Conservation (phyloP, 2,113 vertebrate genomes). For the Egretta garzetta region DNA sequence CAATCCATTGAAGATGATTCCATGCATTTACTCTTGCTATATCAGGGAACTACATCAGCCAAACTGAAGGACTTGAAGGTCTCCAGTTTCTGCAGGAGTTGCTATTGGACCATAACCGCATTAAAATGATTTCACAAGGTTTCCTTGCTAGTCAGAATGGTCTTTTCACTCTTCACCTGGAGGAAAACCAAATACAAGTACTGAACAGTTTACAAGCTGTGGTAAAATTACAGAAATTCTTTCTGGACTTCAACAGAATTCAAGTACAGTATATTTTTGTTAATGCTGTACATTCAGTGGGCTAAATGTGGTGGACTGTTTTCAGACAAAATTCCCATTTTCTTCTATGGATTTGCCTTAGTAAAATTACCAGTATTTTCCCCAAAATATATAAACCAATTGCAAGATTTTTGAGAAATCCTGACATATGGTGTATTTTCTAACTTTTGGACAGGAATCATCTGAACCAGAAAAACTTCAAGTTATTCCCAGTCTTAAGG, state of each 20-base stretch:
- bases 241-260: constrained; percentile 85
- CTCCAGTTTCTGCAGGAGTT: constrained; percentile 80
- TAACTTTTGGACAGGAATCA: constrained; percentile 75
- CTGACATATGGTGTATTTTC: background rate
- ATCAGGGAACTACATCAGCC: constrained; percentile 85
- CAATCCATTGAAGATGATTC: background rate
- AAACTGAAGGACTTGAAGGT: constrained; percentile 85
- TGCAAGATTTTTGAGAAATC: background rate
- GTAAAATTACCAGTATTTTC: background rate
- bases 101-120: constrained; percentile 83
- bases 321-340: background rate
- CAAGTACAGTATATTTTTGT: constrained; percentile 74
- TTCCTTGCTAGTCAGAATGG: constrained; percentile 78
- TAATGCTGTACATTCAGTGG: background rate
- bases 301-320: background rate
- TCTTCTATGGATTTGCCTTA: background rate
- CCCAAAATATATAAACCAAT: background rate
- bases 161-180: constrained; percentile 79
- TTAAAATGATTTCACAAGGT: constrained; percentile 78
- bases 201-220: constrained; percentile 79
- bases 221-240: constrained; percentile 81
- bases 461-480: constrained; percentile 85
- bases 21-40: background rate
- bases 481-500: constrained; percentile 77
- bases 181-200: constrained; percentile 84